Conservation (phyloP, 1,140 invertebrate species). For the Archegozetes longisetosus region DNA sequence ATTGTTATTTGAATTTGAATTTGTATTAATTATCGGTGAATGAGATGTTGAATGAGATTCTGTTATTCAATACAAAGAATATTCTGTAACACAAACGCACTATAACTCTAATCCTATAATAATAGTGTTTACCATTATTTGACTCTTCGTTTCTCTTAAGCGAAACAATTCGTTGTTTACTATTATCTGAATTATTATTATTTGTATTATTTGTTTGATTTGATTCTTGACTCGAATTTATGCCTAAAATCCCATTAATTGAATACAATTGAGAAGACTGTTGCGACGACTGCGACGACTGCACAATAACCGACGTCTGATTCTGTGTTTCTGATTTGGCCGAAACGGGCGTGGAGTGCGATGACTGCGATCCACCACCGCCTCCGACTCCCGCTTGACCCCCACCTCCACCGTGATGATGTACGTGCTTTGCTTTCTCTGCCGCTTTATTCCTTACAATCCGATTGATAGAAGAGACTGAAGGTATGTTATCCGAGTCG, state of each 20-base stretch:
- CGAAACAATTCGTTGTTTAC: no score
- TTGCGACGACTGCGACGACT: conserved; percentile 14
- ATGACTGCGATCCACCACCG: conserved; percentile 16
- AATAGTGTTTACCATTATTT: no score
- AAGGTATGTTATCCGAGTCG: conserved; percentile 95
- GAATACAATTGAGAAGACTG: conserved; percentile 44
- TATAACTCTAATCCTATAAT: no score
- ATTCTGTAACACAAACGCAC: no score
- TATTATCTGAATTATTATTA: no score
- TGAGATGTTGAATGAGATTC: no score
- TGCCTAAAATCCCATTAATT: conserved; percentile 86
- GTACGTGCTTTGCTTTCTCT: conserved; percentile 78
- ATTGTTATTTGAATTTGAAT: no score
- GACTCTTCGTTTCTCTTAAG: no score
- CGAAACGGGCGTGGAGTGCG: neutral
- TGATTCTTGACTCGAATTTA: conserved; percentile 29
- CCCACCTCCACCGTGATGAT: neutral
- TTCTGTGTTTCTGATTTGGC: conserved; percentile 14
- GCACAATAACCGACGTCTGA: conserved; percentile 22
- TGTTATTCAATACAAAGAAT: no score
- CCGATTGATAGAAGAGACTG: conserved; percentile 95
- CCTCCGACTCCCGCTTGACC: conserved; percentile 39
- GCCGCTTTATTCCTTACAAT: conserved; percentile 91
- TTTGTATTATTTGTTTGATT: no score
- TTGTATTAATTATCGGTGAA: no score